These are phyloP conservation scores for Myopa tessellatipennis DNA, from an alignment of 2,888 invertebrate species.

Conservation along the genomic window DNA sequence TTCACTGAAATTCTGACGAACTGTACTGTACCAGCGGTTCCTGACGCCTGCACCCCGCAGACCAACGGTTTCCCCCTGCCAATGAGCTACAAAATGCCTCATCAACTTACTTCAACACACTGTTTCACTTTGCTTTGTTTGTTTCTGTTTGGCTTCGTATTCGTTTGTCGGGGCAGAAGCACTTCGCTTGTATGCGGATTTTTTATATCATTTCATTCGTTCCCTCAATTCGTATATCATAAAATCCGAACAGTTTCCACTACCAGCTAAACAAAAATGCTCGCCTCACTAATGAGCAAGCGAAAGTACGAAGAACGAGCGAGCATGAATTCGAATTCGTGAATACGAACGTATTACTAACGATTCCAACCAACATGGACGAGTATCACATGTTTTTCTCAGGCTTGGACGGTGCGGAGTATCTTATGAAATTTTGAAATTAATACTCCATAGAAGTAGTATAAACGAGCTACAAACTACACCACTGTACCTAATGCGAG, in stretches of 20 bases:
- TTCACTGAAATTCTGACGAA: slow-evolving; percentile 29
- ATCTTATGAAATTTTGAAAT: neutral
- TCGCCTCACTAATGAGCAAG: neutral
- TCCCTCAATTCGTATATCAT: neutral
- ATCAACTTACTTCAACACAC: neutral
- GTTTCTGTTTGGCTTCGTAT: slow-evolving; percentile 1
- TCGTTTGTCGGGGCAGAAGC: neutral
- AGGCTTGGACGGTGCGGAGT: neutral
- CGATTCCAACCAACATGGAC: neutral
- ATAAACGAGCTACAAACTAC: neutral
- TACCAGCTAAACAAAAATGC: slow-evolving; percentile 1
- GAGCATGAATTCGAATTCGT: neutral
- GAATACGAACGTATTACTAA: no score
- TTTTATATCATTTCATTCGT: slow-evolving; percentile 21
- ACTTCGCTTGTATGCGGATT: slow-evolving; percentile 16
- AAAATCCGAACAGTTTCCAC: slow-evolving; percentile 7
- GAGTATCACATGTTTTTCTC: slow-evolving; percentile 11
- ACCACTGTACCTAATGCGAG: slow-evolving; percentile 26
- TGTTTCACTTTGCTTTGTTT: neutral
- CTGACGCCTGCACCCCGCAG: neutral
- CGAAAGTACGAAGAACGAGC: neutral
- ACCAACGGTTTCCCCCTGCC: slow-evolving; percentile 2
- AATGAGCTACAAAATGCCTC: neutral
- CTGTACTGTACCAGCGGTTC: slow-evolving; percentile 10
- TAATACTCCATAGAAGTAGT: neutral